Evolutionary conservation across 2,113 vertebrate species (phyloP), one percentile per base, ranked within the genome.

Genomic region (Hassar affinis): DNA sequence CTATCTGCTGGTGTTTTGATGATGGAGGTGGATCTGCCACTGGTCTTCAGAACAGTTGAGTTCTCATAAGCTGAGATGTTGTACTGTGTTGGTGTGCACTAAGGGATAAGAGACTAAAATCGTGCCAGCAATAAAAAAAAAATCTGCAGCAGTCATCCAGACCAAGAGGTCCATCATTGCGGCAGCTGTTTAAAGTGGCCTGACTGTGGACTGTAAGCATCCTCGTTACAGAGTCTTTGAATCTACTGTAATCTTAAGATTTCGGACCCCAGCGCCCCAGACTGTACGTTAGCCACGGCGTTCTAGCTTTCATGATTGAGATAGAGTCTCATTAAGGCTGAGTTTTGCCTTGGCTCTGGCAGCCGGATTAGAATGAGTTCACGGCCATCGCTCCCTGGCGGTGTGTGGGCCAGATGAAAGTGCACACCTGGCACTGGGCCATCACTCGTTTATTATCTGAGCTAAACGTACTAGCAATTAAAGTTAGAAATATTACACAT

Each of bases 401-500:
- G 35, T 27, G 76, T 59, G 33, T 1, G 56, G 35, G 20, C 77
- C 77, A 61, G 77, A 79, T 79, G 77, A 79, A 79, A 79, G 56
- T 79, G 77, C 22, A 42, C 27, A 27, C 56, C 77, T 79, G 77
- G 77, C 77, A 11, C 56, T 4, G 57, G 12, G 56, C 77, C 77
- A 47, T 27, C 25, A 27, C 52, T 42, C 76, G 4, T 61, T 79
- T 79, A 15, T 79, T 45, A 79, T 79, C 35, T 27, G 77, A 61
- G 14, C 38, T 61, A 52, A 80, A 54, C 2, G 79, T 35, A 54
- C 79, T 7, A 25, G 45, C 61, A 80, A 80, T 80, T 80, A 80
- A 80, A 68, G 6, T 51, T 33, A 54, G 79, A 80, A 80, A 80
- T 79, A 79, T 47, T 61, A 79, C 57, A 47, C 56, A 61, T 79